These are phyloP conservation scores for Zosterops borbonicus DNA, from an alignment of 2,113 vertebrate genomes.

Conservation along the genomic window DNA sequence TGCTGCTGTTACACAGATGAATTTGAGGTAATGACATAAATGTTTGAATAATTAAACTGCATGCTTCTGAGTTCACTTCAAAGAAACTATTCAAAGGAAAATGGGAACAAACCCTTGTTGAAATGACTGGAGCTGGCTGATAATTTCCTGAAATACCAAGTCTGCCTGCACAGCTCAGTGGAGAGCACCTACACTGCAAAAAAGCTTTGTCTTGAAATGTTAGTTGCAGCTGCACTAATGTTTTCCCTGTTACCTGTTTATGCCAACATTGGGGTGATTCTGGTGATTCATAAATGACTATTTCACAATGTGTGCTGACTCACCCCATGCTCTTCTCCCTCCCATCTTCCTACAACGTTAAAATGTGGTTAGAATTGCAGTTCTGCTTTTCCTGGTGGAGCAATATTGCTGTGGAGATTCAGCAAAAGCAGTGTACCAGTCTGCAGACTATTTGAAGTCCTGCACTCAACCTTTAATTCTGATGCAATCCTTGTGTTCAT, in stretches of 20 bases:
- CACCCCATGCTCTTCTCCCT: fast-evolving
- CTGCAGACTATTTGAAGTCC: not conserved
- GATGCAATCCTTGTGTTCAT: not conserved
- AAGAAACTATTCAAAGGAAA: not conserved
- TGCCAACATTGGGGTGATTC: not conserved
- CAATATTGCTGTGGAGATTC: not conserved
- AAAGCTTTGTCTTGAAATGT: fast-evolving
- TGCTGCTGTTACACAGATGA: not conserved
- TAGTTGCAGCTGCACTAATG: not conserved
- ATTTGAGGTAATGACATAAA: not conserved
- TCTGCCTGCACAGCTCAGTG: not conserved
- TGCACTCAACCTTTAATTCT: not conserved
- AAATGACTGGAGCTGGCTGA: not conserved
- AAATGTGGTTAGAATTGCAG: not conserved
- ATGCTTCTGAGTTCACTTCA: not conserved
- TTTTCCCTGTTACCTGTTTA: not conserved
- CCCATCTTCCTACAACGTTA: fast-evolving
- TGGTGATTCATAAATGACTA: not conserved
- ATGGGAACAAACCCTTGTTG: not conserved
- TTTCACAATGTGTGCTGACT: not conserved
- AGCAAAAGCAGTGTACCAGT: not conserved
- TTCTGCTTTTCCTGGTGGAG: not conserved
- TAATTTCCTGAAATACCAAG: not conserved
- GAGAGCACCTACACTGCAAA: not conserved
- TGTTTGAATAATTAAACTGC: not conserved